These are phyloP conservation scores for Zele albiditarsus DNA, from an alignment of 2,888 invertebrate species.

Conservation along the genomic window DNA sequence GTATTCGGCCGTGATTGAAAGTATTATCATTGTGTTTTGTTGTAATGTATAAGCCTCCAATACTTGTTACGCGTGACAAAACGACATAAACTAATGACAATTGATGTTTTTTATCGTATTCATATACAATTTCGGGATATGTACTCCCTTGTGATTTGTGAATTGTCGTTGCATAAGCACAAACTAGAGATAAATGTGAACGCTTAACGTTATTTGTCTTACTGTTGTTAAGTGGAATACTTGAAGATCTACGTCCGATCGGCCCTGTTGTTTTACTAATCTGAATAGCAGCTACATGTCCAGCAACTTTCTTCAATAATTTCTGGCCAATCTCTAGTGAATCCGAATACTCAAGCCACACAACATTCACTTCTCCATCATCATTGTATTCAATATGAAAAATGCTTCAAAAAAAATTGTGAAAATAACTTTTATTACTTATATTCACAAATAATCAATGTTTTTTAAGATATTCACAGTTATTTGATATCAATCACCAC, in stretches of 20 bases:
- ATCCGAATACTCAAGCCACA: neutral
- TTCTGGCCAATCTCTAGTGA: neutral
- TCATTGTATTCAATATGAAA: slow-evolving; percentile 52
- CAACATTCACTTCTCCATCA: neutral
- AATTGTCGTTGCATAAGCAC: slow-evolving; percentile 41
- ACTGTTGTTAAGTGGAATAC: slow-evolving; percentile 17
- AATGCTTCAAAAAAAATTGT: no score
- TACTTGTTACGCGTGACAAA: slow-evolving; percentile 52
- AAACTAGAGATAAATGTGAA: slow-evolving; percentile 34
- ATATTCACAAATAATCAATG: no score
- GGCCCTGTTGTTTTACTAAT: slow-evolving; percentile 8
- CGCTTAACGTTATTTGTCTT: no score
- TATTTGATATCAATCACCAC: no score
- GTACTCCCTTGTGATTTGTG: slow-evolving; percentile 42
- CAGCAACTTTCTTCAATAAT: neutral
- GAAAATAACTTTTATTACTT: no score
- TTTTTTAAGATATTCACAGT: no score
- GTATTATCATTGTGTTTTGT: neutral
- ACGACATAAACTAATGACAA: slow-evolving; percentile 57
- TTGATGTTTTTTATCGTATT: slow-evolving; percentile 38
- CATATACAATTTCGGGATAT: slow-evolving; percentile 38
- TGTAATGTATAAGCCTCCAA: slow-evolving; percentile 47
- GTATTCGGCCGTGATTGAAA: no score
- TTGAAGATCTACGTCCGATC: slow-evolving; percentile 26
- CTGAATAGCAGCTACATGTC: neutral